Evolutionary conservation across 2,797 vertebrate species (phyloP), one percentile per base, ranked within the genome.

Genomic region (Gymnoscopelus microlampas): DNA sequence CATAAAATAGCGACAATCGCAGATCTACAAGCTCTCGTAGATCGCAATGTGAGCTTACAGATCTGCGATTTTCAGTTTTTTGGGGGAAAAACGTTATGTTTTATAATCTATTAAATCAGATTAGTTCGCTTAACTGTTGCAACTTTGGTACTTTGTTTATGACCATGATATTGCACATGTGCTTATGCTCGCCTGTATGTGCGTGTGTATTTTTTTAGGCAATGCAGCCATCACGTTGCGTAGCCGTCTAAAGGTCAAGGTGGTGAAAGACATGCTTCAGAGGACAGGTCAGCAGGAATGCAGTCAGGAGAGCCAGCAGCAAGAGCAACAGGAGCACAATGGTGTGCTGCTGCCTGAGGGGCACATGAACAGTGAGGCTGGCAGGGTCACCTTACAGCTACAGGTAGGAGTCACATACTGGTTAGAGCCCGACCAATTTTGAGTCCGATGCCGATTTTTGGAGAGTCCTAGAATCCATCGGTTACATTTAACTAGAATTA

Each of bases 171-270:
- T 19, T 29, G 29, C 11, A 19, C 44, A 13, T 53, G 3, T 35
- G 24, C 55, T 14, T 44, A 5, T 14, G 14, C 58, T 54, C n/a
- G 63, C 32, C 44, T 35, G 11, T 50, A 39, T 63, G 54, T 56
- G 23, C 2, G 44, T 29, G 0, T 62, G 23, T 73, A 60, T 57
- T 23, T 64, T 68, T 81, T 49, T 60, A 95, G 94, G 94, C 9
- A 94, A 95, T 3, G 94, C 94, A 0, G 93, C 94, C 75, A 95
- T 95, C 83, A 93, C 93, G 5, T 82, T 95, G 73, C 93, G 94
- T 63, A 95, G 94, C 61, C 94, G 94, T 13, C 87, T 95, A 62
- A 95, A 95, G 81, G 94, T 95, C 72, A 95, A 94, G 86, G 93
- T 95, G 74, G 88, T 95, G 86, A 95, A 95, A 84, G 92, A 92